Evolutionary conservation across 2,888 invertebrate genomes (phyloP), one percentile per base, ranked within the genome.

Genomic region (Tineola bisselliella): DNA sequence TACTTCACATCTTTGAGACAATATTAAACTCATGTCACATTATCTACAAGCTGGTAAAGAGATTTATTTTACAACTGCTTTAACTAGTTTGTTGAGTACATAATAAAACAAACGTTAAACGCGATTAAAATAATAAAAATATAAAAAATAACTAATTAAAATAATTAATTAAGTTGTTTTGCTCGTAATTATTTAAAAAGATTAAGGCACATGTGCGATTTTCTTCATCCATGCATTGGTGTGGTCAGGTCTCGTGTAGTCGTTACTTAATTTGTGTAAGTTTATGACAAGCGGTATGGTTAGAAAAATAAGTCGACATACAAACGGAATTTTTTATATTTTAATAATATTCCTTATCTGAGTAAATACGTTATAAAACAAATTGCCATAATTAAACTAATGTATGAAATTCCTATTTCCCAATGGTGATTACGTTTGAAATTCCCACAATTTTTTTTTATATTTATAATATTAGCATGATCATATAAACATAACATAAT

Each of bases 51-150:
- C 43, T 12, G 13, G 43, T 8, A 43, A 15, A 48, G 38, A 48
- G 48, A 48, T 48, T 48, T 48, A 48, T 48, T 48, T 48, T 48
- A 48, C 48, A 48, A 48, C 48, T 43, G 15, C 48, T 48, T 10
- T 48, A 17, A 48, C 8, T 48, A 48, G 38, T 38, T 38, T n/a
- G 38, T 25, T 25, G 25, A 25, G 25, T 38, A 38, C 38, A 25
- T 25, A 38, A 38, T 38, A 38, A 38, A 38, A 38, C n/a, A 38
- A 38, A 38, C n/a, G 38, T 38, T 38, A 25, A 25, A 25, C 25
- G 25, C 38, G 38, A 25, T 25, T 38, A 38, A 10, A 38, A 38
- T 38, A 38, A 38, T 12, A 38, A 12, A 38, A 38, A 38, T 38
- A 2, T 38, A 12, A 38, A 6, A 38, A 38, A 38, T 38, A 38